phyloP scores from a whole-genome alignment of 2,113 vertebrate genomes.

The Mola mola region DNA sequence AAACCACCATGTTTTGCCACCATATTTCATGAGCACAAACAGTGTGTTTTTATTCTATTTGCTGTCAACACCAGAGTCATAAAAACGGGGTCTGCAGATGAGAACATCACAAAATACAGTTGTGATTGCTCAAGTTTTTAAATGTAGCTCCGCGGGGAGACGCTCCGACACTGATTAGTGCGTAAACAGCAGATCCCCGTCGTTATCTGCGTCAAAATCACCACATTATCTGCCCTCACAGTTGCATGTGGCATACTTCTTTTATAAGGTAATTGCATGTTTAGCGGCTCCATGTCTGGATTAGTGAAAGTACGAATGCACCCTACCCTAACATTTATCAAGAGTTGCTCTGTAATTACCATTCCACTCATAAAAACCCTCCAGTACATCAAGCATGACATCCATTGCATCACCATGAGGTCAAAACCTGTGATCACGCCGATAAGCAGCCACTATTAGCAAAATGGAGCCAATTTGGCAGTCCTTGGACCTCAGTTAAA shows the following conservation, averaged over 20 bases:
- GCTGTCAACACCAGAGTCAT: slow-evolving; percentile 42
- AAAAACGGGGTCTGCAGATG: slow-evolving; percentile 25
- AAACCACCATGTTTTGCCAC: slow-evolving; percentile 32
- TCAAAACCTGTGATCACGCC: slow-evolving; percentile 20
- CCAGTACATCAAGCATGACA: slow-evolving; percentile 28
- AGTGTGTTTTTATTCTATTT: slow-evolving; percentile 28
- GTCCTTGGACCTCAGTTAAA: background rate
- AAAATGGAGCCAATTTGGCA: slow-evolving; percentile 26
- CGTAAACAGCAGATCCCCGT: slow-evolving; percentile 32
- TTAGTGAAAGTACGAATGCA: slow-evolving; percentile 62
- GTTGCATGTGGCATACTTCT: slow-evolving; percentile 32
- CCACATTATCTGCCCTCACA: slow-evolving; percentile 25
- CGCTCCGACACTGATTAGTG: slow-evolving; percentile 38
- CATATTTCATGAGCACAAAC: slow-evolving; percentile 30
- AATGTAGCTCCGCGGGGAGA: slow-evolving; percentile 16
- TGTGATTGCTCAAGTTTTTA: slow-evolving; percentile 49
- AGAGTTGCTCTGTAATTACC: slow-evolving; percentile 53
- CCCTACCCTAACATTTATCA: slow-evolving; percentile 36
- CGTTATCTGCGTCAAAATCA: slow-evolving; percentile 43
- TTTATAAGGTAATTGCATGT: slow-evolving; percentile 59
- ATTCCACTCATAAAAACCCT: slow-evolving; percentile 23
- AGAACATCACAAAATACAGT: slow-evolving; percentile 46
- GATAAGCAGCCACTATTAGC: slow-evolving; percentile 33
- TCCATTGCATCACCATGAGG: slow-evolving; percentile 27
- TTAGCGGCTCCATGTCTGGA: slow-evolving; percentile 48